Conservation (phyloP, 2,888 invertebrate genomes). For the Sinhomidia bicolor region DNA sequence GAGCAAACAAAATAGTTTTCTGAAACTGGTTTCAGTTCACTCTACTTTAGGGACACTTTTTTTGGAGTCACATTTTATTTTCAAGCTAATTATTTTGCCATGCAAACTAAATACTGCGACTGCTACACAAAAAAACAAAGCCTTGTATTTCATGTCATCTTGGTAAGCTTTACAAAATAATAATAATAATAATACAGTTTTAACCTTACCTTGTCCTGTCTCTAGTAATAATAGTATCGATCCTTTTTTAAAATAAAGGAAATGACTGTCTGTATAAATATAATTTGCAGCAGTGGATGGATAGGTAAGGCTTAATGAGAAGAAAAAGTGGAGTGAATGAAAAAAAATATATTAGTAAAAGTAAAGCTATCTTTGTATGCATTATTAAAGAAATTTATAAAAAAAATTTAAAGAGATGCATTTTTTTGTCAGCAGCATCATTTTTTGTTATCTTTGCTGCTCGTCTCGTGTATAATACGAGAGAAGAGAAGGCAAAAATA, state of each 20-base stretch:
- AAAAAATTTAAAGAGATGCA: not conserved
- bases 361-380: too few species aligned
- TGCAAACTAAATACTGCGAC: not conserved
- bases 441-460: not conserved
- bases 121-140: not conserved
- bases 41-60: too few species aligned
- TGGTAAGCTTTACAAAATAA: not conserved
- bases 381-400: not conserved
- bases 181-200: not conserved
- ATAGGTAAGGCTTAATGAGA: constrained; percentile 10
- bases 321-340: not conserved
- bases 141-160: not conserved
- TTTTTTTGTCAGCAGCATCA: not conserved
- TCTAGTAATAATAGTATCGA: not conserved
- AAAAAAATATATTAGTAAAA: too few species aligned
- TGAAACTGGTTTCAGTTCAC: constrained; percentile 22
- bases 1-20: not conserved
- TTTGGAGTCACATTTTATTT: not conserved
- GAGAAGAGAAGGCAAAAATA: not conserved
- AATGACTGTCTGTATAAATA: not conserved
- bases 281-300: not conserved
- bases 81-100: constrained; percentile 43
- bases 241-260: not conserved
- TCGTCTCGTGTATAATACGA: not conserved
- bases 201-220: constrained; percentile 13